These are phyloP conservation scores for Pipa parva DNA, from an alignment of 2,113 vertebrate genomes.

Conservation along the genomic window DNA sequence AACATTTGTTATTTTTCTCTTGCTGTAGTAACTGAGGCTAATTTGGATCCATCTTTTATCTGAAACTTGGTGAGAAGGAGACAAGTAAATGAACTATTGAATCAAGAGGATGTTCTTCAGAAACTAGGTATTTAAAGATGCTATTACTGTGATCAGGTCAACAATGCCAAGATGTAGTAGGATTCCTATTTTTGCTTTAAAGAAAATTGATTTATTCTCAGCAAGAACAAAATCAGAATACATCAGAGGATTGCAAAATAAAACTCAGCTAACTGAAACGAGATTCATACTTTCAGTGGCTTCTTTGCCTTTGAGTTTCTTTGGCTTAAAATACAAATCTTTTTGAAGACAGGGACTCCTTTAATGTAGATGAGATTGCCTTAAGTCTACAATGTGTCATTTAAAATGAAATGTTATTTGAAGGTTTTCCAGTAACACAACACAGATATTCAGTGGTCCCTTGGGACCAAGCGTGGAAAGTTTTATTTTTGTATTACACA, in stretches of 20 bases:
- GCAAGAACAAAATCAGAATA: background rate
- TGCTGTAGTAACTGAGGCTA: too few relatives aligned
- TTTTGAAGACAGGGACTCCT: background rate
- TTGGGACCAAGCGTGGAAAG: too few relatives aligned
- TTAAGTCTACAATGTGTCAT: background rate
- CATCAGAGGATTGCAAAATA: constrained; percentile 7
- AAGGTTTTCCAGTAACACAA: background rate
- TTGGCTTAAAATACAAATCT: background rate
- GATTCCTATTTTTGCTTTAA: constrained; percentile 16
- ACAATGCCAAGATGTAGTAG: background rate
- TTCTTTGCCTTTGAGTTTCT: constrained; percentile 3
- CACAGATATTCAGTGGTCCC: too few relatives aligned
- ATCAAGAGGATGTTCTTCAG: background rate
- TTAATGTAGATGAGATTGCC: background rate
- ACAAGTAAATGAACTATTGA: background rate
- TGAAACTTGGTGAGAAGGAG: background rate
- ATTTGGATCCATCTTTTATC: background rate
- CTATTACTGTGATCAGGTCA: constrained; percentile 2
- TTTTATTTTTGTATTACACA: too few relatives aligned
- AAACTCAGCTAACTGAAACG: background rate
- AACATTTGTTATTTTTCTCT: too few relatives aligned
- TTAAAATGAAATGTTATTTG: background rate
- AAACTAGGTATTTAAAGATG: background rate
- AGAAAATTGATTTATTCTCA: constrained; percentile 25
- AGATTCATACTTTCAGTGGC: background rate